Evolutionary conservation across 2,888 invertebrate genomes (phyloP), one percentile per base, ranked within the genome.

Genomic region (Drosophila buzzatii): DNA sequence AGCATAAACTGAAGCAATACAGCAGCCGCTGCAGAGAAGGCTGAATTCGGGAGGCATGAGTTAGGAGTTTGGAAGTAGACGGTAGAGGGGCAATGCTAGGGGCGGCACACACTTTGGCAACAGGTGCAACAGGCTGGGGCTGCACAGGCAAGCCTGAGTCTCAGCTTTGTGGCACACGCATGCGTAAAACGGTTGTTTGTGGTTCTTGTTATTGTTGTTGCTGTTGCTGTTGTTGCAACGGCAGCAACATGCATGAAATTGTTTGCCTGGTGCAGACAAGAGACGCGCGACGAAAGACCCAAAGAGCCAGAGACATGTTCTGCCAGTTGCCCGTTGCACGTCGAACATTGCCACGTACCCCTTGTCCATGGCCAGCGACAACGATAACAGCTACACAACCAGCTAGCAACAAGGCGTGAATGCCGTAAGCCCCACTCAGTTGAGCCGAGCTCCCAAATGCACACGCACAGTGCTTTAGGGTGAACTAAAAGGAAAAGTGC

Each of bases 111-210:
- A 58, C 70, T 67, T 62, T 64, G 70, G 73, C 68, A 79, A 76
- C 89, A 82, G 84, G 85, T 84, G 86, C 76, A 85, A 82, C 79
- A 73, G 69, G 75, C 80, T 67, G 53, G 59, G 51, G 58, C 69
- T 37, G 35, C 10, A 42, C 16, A 35, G 16, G 41, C 41, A 8
- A 7, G 49, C 49, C 63, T 52, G 62, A 57, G 37, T 39, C 66
- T 52, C 42, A 71, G 73, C 60, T 67, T 58, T 67, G 70, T 72
- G 76, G 82, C 87, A 89, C 85, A 88, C 85, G 89, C 89, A 85
- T 87, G 87, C 85, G 85, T 89, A 81, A 89, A 89, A 86, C 89
- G 85, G 89, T 86, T 82, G 81, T 83, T 76, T 57, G 70, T 57
- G 70, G 74, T 51, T 51, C 31, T 18, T 70, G 59, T 52, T 60